Base-by-base conservation (phyloP, 30 jellyfish, hydroid and myxozoan genomes). In the Rhopilema esculentum region DNA sequence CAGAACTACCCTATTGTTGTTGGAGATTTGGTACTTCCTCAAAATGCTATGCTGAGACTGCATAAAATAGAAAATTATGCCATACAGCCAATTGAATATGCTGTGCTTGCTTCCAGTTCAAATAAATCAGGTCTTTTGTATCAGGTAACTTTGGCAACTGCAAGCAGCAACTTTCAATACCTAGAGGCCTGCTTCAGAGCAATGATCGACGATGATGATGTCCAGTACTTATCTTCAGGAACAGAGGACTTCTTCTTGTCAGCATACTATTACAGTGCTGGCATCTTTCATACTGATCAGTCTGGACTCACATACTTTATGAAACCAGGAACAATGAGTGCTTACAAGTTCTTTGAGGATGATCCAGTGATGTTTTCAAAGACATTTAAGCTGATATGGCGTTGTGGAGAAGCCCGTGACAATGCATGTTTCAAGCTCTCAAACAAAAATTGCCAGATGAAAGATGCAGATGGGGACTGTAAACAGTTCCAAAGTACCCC, bases 271-370 rank as follows among this genome's bases (percentile, higher is more conserved):
- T 92, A 64, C 87, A 80, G 83, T 74, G 91, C 79, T 27, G 98
- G 98, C 27, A 25, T 69, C 6, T 92, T 49, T 80, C 96, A 92
- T 50, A 92, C 96, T 16, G 88, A 85, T 22, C 96, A 92, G 50
- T 85, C 98, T 21, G 98, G 98, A n/a, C 77, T 87, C 67, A 92
- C 98, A 0, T 84, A 67, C 33, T 17, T 70, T 49, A 49, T 63
- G 19, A 31, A 69, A 19, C 98, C 98, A 27, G 98, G 98, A 25
- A 79, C 96, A 23, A 92, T 92, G 98, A 92, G 96, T 71, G 98
- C 98, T 4, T 92, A 92, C 83, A 92, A 92, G 75, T 78, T 92
- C 90, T 92, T 92, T 76, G 94, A 66, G 48, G 93, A 83, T 19
- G 98, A 92, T 72, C 98, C 98, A 4, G 91, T 92, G 49, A 24